Conservation (phyloP, 1,140 invertebrate genomes). For the Adoxophyes honmai region DNA sequence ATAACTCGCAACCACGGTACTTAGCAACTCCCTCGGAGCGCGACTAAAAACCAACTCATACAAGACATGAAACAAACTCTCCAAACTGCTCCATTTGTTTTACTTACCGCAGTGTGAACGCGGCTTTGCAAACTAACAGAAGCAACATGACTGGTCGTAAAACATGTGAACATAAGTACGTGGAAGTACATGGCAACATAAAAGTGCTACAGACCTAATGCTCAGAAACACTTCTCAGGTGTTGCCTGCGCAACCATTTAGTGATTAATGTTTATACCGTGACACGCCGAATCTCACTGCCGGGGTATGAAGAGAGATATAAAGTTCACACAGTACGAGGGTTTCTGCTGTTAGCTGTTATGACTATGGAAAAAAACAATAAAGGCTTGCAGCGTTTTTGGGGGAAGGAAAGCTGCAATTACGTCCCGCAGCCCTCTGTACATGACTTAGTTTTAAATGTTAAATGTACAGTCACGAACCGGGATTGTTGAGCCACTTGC, state of each 20-base stretch:
- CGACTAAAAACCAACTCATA: not conserved
- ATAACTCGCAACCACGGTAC: no score
- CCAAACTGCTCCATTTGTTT: conserved; percentile 12
- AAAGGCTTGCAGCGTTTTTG: no score
- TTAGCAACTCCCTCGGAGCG: no score
- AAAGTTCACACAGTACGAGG: not conserved
- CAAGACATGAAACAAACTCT: conserved; percentile 11
- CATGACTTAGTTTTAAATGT: no score
- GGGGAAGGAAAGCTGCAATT: no score
- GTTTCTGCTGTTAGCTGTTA: not conserved
- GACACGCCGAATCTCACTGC: conserved; percentile 29
- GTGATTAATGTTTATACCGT: conserved; percentile 47
- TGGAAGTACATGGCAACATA: conserved; percentile 24
- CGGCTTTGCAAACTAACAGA: conserved; percentile 6
- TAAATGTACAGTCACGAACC: no score
- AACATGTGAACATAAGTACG: conserved; percentile 19
- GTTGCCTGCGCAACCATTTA: conserved; percentile 43
- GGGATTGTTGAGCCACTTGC: no score
- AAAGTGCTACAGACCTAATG: conserved; percentile 40
- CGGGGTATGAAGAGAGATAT: conserved; percentile 8
- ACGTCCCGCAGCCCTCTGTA: no score
- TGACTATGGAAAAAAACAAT: no score
- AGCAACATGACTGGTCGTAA: conserved; percentile 21
- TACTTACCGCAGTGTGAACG: conserved; percentile 4
- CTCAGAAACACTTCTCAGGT: conserved; percentile 50